Conservation (phyloP, 2,888 invertebrate genomes). For the Orthosia gothica region DNA sequence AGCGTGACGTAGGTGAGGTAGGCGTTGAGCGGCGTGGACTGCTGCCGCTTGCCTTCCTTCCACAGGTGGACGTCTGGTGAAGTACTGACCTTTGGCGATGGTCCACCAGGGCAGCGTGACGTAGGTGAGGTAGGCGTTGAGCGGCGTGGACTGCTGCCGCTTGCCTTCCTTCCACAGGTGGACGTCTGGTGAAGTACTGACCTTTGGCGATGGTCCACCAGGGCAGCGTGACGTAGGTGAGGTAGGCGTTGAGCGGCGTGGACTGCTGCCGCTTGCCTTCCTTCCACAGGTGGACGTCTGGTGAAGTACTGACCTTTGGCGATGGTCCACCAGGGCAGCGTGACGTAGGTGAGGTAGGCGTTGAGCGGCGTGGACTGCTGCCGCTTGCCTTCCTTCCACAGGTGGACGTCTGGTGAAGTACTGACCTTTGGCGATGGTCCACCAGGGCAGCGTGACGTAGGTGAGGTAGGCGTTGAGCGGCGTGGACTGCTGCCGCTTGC, state of each 20-base stretch:
- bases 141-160: conserved; percentile 97
- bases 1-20: conserved; percentile 99
- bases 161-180: conserved; percentile 99
- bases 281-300: conserved; percentile 99
- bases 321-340: conserved; percentile 99
- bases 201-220: conserved; percentile 99
- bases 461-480: conserved; percentile 99
- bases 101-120: conserved; percentile 99
- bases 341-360: conserved; percentile 99
- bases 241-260: conserved; percentile 98
- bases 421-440: conserved; percentile 98
- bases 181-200: conserved; percentile 97
- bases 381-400: conserved; percentile 99
- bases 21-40: conserved; percentile 98
- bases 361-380: conserved; percentile 98
- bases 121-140: conserved; percentile 99
- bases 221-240: conserved; percentile 99
- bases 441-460: conserved; percentile 99
- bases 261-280: conserved; percentile 98
- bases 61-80: conserved; percentile 99
- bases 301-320: conserved; percentile 97
- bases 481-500: conserved; percentile 97
- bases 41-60: conserved; percentile 98
- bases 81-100: conserved; percentile 97
- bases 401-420: conserved; percentile 99